phyloP scores from a whole-genome alignment of 1,140 invertebrate genomes.

The Drosophila paulistorum region DNA sequence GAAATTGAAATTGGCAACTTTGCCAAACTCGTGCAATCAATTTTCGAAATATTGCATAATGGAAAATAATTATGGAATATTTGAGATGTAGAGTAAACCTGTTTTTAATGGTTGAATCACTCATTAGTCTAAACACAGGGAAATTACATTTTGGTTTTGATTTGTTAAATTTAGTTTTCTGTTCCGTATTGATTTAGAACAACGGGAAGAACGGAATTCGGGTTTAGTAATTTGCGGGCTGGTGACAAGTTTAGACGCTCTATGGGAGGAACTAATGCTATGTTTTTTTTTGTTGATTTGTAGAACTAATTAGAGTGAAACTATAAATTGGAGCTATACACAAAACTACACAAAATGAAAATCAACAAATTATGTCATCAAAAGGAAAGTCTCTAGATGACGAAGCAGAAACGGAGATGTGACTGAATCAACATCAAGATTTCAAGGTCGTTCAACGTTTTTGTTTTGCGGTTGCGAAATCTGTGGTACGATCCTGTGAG shows the following conservation, averaged over 20 bases:
- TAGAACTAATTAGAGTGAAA: conserved; percentile 65
- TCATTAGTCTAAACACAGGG: conserved; percentile 27
- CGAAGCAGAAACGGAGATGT: conserved; percentile 43
- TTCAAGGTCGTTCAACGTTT: conserved; percentile 58
- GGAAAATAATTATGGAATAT: conserved; percentile 16
- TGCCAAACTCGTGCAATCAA: conserved; percentile 35
- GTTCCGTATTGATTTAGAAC: conserved; percentile 12
- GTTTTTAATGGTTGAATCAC: conserved; percentile 51
- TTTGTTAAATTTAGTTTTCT: background rate
- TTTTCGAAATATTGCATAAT: conserved; percentile 46
- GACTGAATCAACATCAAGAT: conserved; percentile 29
- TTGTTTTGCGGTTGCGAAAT: conserved; percentile 51
- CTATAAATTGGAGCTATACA: conserved; percentile 30
- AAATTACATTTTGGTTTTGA: background rate
- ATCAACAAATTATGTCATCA: conserved; percentile 63
- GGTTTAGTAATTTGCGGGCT: conserved; percentile 33
- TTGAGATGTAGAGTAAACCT: conserved; percentile 22
- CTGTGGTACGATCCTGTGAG: conserved; percentile 43
- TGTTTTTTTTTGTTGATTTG: conserved; percentile 43
- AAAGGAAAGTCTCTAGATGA: conserved; percentile 35
- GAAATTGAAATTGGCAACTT: background rate
- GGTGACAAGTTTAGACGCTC: conserved; percentile 42
- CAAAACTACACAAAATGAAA: background rate
- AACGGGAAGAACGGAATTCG: background rate
- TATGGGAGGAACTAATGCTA: background rate